phyloP scores from a whole-genome alignment of 92 coral and sea anemone species.

The Montipora capitata region DNA sequence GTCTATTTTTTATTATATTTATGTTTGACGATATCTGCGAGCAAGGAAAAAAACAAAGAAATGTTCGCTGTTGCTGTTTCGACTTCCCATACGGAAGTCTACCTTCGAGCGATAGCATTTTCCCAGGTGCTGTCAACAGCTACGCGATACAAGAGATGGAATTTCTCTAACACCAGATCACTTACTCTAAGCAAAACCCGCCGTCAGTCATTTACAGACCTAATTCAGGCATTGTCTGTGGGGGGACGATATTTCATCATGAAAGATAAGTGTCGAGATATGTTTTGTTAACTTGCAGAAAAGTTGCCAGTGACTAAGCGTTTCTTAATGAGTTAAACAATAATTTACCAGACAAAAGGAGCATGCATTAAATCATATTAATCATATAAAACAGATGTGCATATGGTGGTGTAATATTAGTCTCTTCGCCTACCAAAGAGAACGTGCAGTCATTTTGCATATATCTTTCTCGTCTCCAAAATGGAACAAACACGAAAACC shows the following conservation, averaged over 20 bases:
- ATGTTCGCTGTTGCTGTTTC: neutral
- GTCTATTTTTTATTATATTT: too few species aligned
- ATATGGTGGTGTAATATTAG: too few species aligned
- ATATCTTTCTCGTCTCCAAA: neutral
- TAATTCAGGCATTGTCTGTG: neutral
- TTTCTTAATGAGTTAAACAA: constrained; percentile 7
- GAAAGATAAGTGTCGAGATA: constrained; percentile 2
- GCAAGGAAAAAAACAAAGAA: neutral
- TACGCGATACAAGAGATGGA: constrained; percentile 10
- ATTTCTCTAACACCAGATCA: constrained; percentile 16
- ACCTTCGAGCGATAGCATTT: neutral
- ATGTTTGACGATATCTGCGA: too few species aligned
- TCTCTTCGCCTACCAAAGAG: too few species aligned
- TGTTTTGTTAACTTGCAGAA: constrained; percentile 11
- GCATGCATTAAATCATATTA: too few species aligned
- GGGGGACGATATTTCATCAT: neutral
- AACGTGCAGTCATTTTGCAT: too few species aligned
- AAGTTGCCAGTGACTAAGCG: constrained; percentile 8
- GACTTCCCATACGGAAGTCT: constrained; percentile 15
- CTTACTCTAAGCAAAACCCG: constrained; percentile 17
- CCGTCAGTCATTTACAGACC: neutral
- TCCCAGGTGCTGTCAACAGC: constrained; percentile 31
- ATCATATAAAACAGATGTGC: too few species aligned
- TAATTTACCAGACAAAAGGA: constrained; percentile 44
- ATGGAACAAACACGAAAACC: neutral